Percentiles rank a stretch among this genome's conserved stretches.
phyloP scores from a whole-genome alignment of 1,140 invertebrate genomes.

The Lerema accius region DNA sequence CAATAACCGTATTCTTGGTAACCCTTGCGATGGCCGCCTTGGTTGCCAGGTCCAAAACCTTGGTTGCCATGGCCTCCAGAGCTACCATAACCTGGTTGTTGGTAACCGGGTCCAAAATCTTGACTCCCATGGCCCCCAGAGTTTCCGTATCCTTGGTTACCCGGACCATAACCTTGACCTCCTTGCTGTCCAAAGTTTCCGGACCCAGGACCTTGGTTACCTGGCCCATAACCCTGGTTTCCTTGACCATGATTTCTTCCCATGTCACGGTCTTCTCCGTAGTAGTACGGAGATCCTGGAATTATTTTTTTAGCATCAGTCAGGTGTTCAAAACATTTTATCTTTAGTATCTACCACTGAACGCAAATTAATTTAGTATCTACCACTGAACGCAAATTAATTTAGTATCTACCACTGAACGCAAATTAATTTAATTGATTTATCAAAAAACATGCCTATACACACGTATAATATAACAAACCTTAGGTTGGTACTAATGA shows the following conservation, averaged over 20 bases:
- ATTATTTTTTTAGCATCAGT: background rate
- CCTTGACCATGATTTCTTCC: background rate
- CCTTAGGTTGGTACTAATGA: no score
- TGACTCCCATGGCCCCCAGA: background rate
- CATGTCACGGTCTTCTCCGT: background rate
- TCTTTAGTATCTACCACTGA: no score
- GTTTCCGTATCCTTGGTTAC: background rate
- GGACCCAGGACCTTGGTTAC: background rate
- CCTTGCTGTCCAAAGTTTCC: background rate
- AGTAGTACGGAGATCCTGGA: background rate
- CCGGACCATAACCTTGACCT: background rate
- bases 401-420: no score
- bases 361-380: no score
- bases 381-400: no score
- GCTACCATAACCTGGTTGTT: background rate
- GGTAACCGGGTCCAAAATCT: background rate
- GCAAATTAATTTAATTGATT: no score
- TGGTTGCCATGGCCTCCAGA: background rate
- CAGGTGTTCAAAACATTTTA: no score
- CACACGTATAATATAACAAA: no score
- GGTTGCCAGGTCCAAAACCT: background rate
- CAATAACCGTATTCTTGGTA: conserved; percentile 11
- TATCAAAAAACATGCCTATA: no score
- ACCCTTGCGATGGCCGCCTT: conserved; percentile 5
- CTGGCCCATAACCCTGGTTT: background rate